Conservation (phyloP, 2,113 vertebrate species). For the Aix galericulata region DNA sequence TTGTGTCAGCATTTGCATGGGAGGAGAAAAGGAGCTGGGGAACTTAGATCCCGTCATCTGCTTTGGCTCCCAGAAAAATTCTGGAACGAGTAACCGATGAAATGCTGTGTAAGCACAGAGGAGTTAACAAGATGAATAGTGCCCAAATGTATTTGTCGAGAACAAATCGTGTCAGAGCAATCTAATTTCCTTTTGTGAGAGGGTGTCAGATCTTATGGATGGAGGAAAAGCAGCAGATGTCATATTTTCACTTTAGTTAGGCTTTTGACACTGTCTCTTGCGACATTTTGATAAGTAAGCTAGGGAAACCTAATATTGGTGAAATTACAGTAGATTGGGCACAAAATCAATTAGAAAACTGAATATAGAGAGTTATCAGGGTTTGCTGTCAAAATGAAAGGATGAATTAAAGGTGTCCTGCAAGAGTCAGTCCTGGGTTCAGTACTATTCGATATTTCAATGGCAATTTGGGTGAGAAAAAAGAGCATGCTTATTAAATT, state of each 20-base stretch:
- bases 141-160: not conserved
- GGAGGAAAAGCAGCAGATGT: constrained; percentile 15
- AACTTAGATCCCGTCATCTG: not conserved
- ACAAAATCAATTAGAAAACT: not conserved
- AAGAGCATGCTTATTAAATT: not conserved
- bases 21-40: not conserved
- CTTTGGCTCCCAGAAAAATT: not conserved
- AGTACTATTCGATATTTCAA: not conserved
- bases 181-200: not conserved
- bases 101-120: not conserved
- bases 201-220: not conserved
- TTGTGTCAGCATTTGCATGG: not conserved
- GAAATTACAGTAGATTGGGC: not conserved
- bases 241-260: not conserved
- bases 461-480: not conserved
- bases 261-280: not conserved
- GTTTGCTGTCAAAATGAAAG: not conserved
- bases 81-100: not conserved
- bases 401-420: not conserved
- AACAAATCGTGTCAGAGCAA: not conserved
- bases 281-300: constrained; percentile 12
- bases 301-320: not conserved
- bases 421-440: not conserved
- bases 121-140: not conserved
- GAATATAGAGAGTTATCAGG: not conserved